Evolutionary conservation across 2,113 vertebrate genomes (phyloP).

Genomic region (Baryphthengus martii): DNA sequence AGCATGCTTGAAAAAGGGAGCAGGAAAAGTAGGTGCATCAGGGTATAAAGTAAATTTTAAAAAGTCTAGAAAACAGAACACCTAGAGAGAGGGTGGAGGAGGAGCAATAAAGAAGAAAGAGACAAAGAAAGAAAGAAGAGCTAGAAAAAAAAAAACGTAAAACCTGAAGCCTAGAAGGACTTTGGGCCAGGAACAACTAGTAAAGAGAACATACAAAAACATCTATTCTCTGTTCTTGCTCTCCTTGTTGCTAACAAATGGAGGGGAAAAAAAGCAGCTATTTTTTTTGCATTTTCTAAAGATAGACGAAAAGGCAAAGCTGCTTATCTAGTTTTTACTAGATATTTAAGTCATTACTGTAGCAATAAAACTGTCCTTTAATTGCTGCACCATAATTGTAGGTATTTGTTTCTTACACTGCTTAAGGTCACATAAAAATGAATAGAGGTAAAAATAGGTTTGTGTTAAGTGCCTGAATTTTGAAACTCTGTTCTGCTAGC

Average conservation of each 20-base stretch:
- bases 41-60: not conserved
- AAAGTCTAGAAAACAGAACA: not conserved
- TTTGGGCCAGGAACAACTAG: not conserved
- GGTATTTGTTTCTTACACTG: slow-evolving; percentile 44
- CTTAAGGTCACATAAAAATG: slow-evolving; percentile 46
- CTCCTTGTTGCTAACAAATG: not conserved
- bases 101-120: not conserved
- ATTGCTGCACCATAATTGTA: slow-evolving; percentile 46
- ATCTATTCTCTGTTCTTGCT: not conserved
- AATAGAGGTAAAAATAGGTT: slow-evolving; percentile 37
- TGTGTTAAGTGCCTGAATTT: slow-evolving; percentile 35
- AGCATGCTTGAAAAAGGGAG: not conserved
- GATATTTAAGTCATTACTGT: slow-evolving; percentile 21
- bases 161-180: not conserved
- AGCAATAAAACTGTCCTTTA: slow-evolving; percentile 42
- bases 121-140: not conserved
- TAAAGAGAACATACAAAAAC: not conserved
- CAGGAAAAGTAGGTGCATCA: not conserved
- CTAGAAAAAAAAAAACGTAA: not conserved
- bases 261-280: too few relatives aligned
- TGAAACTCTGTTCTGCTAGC: not conserved
- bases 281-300: not conserved
- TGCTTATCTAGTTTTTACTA: slow-evolving; percentile 17
- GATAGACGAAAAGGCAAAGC: not conserved
- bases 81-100: not conserved